Evolutionary conservation across 2,797 vertebrate genomes (phyloP), one percentile per base, ranked within the genome.

Genomic region (Hydrophis major): DNA sequence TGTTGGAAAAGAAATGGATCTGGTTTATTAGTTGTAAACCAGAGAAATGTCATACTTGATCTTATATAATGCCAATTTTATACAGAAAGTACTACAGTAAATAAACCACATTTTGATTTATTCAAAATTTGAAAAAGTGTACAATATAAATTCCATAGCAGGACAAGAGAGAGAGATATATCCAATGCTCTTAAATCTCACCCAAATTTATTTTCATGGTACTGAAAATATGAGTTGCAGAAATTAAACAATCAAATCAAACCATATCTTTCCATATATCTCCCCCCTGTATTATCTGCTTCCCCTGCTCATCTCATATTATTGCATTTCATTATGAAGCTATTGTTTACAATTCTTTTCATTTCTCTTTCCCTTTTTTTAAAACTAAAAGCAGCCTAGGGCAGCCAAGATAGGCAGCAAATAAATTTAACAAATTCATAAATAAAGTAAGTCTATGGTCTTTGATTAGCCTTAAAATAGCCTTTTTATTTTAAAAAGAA

Each of bases 21-120:
- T 95, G 32, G 89, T 16, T 88, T 94, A 63, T 93, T 95, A 93
- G 18, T 56, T 88, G 13, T 18, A 63, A 50, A 94, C 27, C 0
- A 4, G 12, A 14, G 93, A 74, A 53, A 66, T 93, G 50, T 59
- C 95, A 93, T 63, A 89, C 87, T 10, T 0, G 20, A 94, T 47
- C 16, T 91, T 93, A 27, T 47, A 47, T 13, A 61, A 92, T 37
- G 56, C 13, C n/a, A 0, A 61, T 94, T 83, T 63, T 93, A 1
- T 93, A n/a, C 16, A 92, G 8, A 1, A 87, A 90, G 0, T 1
- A 83, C 78, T 92, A 90, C n/a, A 89, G 91, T 14, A 95, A 66
- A 57, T 12, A 93, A 27, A 14, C 12, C 92, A 12, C 12, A 3
- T n/a, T 37, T 22, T 50, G 16, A 1, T 91, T 92, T 50, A 42